These are phyloP conservation scores for Otis tarda DNA, from an alignment of 2,113 vertebrate genomes.

Conservation along the genomic window DNA sequence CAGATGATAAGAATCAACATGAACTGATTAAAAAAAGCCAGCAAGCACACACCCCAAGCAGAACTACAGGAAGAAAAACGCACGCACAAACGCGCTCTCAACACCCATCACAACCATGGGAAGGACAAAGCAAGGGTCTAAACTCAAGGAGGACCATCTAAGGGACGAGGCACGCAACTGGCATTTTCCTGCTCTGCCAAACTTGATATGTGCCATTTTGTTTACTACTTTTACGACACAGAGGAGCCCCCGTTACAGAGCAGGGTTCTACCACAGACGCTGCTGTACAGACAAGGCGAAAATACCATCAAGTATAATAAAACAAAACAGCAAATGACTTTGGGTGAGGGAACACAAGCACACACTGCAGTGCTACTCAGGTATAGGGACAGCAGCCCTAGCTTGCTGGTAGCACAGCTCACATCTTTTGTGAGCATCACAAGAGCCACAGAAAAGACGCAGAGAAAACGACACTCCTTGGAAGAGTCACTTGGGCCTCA, in stretches of 20 bases:
- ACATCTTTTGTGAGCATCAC: background rate
- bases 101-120: fast-evolving
- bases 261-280: background rate
- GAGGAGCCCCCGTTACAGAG: background rate
- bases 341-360: background rate
- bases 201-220: background rate
- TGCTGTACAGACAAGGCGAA: background rate
- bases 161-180: background rate
- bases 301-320: background rate
- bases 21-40: slow-evolving; percentile 39
- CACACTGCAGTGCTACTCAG: background rate
- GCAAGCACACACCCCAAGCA: slow-evolving; percentile 25
- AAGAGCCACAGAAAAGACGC: background rate
- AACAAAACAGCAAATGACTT: background rate
- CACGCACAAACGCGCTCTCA: background rate
- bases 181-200: background rate
- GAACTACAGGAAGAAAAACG: background rate
- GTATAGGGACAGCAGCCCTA: background rate
- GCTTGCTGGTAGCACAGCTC: background rate
- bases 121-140: background rate
- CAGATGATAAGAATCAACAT: slow-evolving; percentile 52
- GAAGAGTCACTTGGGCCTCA: background rate
- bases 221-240: background rate
- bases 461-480: background rate
- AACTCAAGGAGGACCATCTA: background rate